These are phyloP conservation scores for Drosophila sp. DNA, from an alignment of 1,140 invertebrate genomes.

Conservation along the genomic window DNA sequence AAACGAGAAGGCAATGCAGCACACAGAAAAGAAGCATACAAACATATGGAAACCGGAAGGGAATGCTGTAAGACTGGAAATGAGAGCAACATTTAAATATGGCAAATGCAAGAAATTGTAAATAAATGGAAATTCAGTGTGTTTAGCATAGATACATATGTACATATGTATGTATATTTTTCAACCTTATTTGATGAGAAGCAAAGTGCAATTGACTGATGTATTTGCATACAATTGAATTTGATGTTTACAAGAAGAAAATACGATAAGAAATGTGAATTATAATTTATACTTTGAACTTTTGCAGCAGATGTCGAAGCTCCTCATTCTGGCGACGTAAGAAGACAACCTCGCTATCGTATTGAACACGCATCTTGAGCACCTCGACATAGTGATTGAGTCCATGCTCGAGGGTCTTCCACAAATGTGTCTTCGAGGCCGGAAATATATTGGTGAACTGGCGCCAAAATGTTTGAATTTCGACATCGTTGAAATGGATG, in stretches of 20 bases:
- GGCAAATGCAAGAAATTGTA: background rate
- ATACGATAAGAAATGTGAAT: background rate
- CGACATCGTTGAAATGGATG: constrained; percentile 43
- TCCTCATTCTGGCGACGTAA: constrained; percentile 86
- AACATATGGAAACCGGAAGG: background rate
- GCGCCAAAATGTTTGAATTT: constrained; percentile 69
- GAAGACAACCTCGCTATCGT: constrained; percentile 85
- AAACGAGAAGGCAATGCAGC: background rate
- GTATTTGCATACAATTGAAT: constrained; percentile 12
- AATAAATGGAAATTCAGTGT: background rate
- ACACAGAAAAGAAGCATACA: constrained; percentile 1
- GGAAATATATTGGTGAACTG: constrained; percentile 84
- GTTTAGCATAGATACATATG: no score
- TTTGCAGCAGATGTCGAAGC: constrained; percentile 85
- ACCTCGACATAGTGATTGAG: constrained; percentile 86
- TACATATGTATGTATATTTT: background rate
- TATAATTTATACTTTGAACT: constrained; percentile 61
- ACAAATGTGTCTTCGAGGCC: constrained; percentile 85
- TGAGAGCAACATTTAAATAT: background rate
- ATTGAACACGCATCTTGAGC: constrained; percentile 85
- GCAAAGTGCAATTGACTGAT: background rate
- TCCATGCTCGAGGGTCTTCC: constrained; percentile 86
- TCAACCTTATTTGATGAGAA: background rate
- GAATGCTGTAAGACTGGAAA: background rate
- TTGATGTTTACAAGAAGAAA: background rate